Conservation (phyloP, 2,888 invertebrate species). For the Phrixothrix hirtus region DNA sequence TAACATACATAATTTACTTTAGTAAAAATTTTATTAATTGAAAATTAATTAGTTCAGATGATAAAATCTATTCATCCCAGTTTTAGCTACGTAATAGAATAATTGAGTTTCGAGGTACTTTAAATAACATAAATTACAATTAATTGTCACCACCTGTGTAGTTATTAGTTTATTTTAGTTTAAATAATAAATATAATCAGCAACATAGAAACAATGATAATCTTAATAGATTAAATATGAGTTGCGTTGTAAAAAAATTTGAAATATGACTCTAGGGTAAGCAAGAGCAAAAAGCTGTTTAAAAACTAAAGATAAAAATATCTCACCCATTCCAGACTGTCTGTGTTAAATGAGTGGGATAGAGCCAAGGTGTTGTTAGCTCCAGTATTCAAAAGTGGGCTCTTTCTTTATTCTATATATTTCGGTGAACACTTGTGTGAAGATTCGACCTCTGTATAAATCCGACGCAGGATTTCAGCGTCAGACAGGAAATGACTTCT, state of each 20-base stretch:
- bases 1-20: too few relatives aligned
- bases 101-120: too few relatives aligned
- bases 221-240: background rate
- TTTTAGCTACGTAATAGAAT: too few relatives aligned
- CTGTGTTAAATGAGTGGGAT: slow-evolving; percentile 29
- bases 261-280: slow-evolving; percentile 35
- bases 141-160: background rate
- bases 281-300: slow-evolving; percentile 24
- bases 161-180: background rate
- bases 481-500: slow-evolving; percentile 8
- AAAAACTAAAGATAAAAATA: slow-evolving; percentile 36
- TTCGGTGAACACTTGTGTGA: background rate
- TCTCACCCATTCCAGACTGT: slow-evolving; percentile 36
- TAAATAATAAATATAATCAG: slow-evolving; percentile 4
- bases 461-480: background rate
- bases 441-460: background rate
- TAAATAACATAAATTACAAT: background rate
- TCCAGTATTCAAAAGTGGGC: slow-evolving; percentile 1
- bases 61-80: too few relatives aligned
- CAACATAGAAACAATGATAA: background rate
- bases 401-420: too few relatives aligned
- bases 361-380: slow-evolving; percentile 18
- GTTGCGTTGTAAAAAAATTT: slow-evolving; percentile 13
- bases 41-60: too few relatives aligned
- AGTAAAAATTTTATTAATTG: too few relatives aligned